These are phyloP conservation scores for Acanthosepion esculentum DNA, from an alignment of 2,888 invertebrate genomes.

Conservation along the genomic window DNA sequence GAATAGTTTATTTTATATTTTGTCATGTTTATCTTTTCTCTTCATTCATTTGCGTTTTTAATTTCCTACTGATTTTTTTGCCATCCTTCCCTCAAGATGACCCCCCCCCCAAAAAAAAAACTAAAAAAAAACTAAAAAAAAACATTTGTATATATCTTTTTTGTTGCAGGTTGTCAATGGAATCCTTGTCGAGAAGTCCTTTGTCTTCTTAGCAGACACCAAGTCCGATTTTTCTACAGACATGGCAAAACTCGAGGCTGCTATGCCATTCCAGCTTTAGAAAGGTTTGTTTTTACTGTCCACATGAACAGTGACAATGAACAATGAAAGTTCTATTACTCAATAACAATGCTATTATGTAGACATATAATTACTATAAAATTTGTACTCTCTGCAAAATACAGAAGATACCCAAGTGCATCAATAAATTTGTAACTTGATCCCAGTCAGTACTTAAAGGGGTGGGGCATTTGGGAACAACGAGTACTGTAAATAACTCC, in stretches of 20 bases:
- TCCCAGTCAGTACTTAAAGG: too few relatives aligned
- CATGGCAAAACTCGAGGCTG: constrained; percentile 67
- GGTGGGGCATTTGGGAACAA: too few relatives aligned
- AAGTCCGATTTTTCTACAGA: constrained; percentile 70
- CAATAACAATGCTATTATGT: too few relatives aligned
- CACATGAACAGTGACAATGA: neutral
- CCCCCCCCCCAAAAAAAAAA: too few relatives aligned
- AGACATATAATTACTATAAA: too few relatives aligned
- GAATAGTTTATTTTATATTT: too few relatives aligned
- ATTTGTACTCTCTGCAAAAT: too few relatives aligned
- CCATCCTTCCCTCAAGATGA: neutral
- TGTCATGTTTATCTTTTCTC: neutral
- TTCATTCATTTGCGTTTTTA: neutral
- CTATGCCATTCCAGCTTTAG: constrained; percentile 68
- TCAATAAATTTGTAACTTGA: too few relatives aligned
- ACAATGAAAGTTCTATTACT: neutral
- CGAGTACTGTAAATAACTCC: too few relatives aligned
- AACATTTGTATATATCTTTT: neutral
- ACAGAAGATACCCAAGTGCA: too few relatives aligned
- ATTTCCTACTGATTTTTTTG: neutral
- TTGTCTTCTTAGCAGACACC: constrained; percentile 68
- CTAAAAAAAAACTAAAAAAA: neutral
- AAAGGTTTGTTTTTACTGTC: constrained; percentile 60
- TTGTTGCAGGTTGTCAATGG: constrained; percentile 69
- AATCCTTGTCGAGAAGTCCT: constrained; percentile 68